These are phyloP conservation scores for Apostichopus japonicus DNA, from an alignment of 35 echinoderm and acorn worm species.

Conservation along the genomic window DNA sequence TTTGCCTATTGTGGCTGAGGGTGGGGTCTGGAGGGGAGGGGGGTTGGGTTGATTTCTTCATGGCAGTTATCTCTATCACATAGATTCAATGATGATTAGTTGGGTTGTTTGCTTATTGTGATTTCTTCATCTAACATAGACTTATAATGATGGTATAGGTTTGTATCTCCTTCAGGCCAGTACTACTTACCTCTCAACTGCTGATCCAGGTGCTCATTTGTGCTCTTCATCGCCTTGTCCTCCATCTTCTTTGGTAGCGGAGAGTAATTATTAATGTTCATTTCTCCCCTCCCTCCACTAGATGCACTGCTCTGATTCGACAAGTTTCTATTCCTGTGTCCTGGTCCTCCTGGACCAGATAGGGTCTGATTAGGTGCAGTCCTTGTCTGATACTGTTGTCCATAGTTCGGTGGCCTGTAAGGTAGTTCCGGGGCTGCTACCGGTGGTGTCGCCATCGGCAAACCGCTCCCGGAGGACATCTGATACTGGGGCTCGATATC, in stretches of 20 bases:
- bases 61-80: too few species aligned
- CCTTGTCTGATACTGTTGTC: too few species aligned
- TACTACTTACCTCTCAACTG: constrained; percentile 6
- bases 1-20: too few species aligned
- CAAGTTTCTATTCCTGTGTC: background rate
- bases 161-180: too few species aligned
- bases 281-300: background rate
- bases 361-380: background rate
- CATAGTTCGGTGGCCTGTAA: background rate
- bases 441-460: background rate
- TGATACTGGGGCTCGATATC: background rate
- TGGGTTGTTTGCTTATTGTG: too few species aligned
- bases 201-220: background rate
- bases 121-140: too few species aligned
- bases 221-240: background rate
- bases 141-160: too few species aligned
- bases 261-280: background rate
- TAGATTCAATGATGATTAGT: too few species aligned
- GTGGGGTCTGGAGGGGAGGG: too few species aligned
- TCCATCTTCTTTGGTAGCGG: background rate
- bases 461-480: background rate
- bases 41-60: too few species aligned
- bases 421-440: background rate
- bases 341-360: background rate
- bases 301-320: too few species aligned